A percentile compares a stretch with the other conserved stretches of the same genome.
Evolutionary conservation across 2,797 vertebrate genomes (phyloP).

Genomic region (Xenops minutus): DNA sequence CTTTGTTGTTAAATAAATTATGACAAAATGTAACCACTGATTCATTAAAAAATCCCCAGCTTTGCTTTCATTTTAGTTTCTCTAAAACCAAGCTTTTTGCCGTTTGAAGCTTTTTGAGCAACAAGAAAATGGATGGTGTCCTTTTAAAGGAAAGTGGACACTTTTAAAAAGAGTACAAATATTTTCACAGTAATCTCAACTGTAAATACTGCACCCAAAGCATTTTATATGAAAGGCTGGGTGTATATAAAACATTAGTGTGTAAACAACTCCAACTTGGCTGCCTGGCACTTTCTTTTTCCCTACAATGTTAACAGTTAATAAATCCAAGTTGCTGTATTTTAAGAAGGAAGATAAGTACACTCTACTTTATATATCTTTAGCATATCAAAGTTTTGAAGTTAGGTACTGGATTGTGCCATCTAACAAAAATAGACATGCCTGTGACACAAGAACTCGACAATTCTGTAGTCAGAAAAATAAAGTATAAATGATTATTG

Average conservation of each 20-base stretch:
- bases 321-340: neutral
- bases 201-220: neutral
- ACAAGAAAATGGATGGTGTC: neutral
- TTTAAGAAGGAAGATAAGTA: neutral
- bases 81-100: neutral
- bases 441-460: neutral
- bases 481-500: neutral
- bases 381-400: neutral
- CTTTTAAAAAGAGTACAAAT: neutral
- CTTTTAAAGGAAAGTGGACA: neutral
- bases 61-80: neutral
- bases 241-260: neutral
- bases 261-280: neutral
- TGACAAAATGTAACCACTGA: neutral
- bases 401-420: neutral
- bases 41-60: neutral
- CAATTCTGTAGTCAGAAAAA: neutral
- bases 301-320: neutral
- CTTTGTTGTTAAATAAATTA: neutral
- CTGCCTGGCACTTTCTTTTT: neutral
- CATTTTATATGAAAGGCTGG: neutral
- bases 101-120: neutral
- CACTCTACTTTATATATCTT: neutral
- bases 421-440: neutral
- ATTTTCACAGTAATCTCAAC: neutral